Conservation (phyloP, 2,888 invertebrate species). For the Leptopilina myrica region DNA sequence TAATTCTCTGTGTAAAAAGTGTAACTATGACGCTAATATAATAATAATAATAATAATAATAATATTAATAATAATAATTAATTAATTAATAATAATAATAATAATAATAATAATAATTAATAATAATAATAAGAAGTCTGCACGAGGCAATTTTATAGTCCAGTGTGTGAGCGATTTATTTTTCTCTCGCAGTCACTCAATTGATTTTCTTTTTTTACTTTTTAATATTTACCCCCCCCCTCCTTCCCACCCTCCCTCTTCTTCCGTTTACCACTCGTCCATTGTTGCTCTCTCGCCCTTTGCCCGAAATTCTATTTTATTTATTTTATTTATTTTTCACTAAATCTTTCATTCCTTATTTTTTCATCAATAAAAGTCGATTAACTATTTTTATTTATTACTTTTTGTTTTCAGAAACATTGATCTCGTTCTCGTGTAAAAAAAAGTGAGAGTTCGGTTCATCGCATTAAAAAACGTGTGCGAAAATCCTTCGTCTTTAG, state of each 20-base stretch:
- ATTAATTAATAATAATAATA: slow-evolving; percentile 59
- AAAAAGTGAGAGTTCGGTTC: no score
- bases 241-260: slow-evolving; percentile 39
- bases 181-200: slow-evolving; percentile 54
- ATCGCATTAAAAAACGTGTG: no score
- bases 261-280: neutral
- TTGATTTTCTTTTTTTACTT: slow-evolving; percentile 42
- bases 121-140: slow-evolving; percentile 50
- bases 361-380: no score
- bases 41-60: slow-evolving; percentile 70
- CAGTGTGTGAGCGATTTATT: slow-evolving; percentile 64
- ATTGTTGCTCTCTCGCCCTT: no score
- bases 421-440: no score
- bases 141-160: slow-evolving; percentile 71
- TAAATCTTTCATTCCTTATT: no score
- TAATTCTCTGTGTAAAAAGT: slow-evolving; percentile 73
- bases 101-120: slow-evolving; percentile 44
- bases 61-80: slow-evolving; percentile 57
- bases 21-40: slow-evolving; percentile 73
- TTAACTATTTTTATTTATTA: no score
- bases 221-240: slow-evolving; percentile 12
- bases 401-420: no score
- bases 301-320: no score
- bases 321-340: no score
- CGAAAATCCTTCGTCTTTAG: no score